Conservation (phyloP, 2,797 vertebrate genomes). For the Miichthys miiuy region DNA sequence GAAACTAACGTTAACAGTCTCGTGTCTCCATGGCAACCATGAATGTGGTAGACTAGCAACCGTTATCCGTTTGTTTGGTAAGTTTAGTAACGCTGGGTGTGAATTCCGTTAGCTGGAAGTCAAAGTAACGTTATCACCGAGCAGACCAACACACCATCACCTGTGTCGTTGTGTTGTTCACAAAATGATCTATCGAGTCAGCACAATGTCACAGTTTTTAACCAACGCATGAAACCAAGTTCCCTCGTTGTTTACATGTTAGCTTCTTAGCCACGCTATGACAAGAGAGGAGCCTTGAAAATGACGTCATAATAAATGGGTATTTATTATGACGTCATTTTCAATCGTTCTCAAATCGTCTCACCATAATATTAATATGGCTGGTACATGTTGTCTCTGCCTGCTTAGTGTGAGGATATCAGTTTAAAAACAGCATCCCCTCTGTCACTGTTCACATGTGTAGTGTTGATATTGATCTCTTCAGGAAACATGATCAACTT, state of each 20-base stretch:
- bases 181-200: neutral
- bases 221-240: neutral
- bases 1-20: neutral
- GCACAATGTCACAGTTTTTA: neutral
- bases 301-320: too few relatives aligned
- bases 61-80: neutral
- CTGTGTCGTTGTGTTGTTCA: neutral
- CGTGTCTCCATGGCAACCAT: constrained; percentile 13
- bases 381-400: neutral
- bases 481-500: too few relatives aligned
- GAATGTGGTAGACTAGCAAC: neutral
- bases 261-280: neutral
- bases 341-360: neutral
- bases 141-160: neutral
- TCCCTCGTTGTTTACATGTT: neutral
- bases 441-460: neutral
- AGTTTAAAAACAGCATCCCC: neutral
- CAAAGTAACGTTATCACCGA: neutral
- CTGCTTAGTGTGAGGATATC: neutral
- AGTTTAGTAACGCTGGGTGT: constrained; percentile 8
- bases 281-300: too few relatives aligned
- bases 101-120: constrained; percentile 31
- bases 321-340: neutral
- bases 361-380: neutral
- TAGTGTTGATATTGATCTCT: neutral